Conservation (phyloP, 2,113 vertebrate genomes). For the Lontra canadensis region DNA sequence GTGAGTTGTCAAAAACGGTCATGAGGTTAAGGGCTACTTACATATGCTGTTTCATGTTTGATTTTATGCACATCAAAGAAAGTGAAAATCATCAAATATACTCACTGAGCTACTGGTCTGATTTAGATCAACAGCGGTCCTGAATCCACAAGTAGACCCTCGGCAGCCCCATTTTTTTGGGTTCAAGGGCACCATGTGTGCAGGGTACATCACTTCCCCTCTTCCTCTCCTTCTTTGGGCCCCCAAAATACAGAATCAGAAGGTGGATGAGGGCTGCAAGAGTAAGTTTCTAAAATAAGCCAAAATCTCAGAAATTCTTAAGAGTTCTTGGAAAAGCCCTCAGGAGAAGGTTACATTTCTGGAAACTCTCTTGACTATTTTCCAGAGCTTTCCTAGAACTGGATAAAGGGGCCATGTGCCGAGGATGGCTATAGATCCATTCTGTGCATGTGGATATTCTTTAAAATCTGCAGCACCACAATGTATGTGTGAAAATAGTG, state of each 20-base stretch:
- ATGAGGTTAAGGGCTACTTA: background rate
- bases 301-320: background rate
- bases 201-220: background rate
- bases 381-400: background rate
- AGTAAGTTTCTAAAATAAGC: slow-evolving; percentile 8
- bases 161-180: background rate
- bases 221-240: background rate
- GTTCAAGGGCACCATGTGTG: background rate
- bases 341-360: background rate
- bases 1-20: background rate
- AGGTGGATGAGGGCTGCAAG: background rate
- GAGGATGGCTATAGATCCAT: background rate
- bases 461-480: background rate
- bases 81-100: slow-evolving; percentile 1
- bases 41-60: background rate
- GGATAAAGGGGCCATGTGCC: background rate
- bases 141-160: background rate
- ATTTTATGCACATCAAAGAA: background rate
- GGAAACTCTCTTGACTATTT: background rate
- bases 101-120: background rate
- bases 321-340: background rate
- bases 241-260: background rate
- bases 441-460: too few species aligned
- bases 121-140: background rate
- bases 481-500: background rate